These are phyloP conservation scores for Drosophila azteca DNA, from an alignment of 1,140 invertebrate genomes.

Conservation along the genomic window DNA sequence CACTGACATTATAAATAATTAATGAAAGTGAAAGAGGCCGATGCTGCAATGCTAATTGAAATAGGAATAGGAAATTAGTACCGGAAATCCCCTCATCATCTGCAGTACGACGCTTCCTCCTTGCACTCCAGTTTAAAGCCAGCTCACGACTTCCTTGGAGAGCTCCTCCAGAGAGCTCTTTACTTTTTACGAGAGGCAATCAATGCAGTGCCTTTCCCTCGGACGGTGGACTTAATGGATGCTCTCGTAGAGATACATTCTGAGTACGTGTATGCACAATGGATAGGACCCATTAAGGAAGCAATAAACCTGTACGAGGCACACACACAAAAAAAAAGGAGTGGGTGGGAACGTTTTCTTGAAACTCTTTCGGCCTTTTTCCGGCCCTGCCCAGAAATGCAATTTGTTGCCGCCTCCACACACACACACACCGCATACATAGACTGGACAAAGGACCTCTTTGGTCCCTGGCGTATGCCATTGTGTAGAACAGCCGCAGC, in stretches of 20 bases:
- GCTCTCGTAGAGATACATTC: conserved; percentile 4
- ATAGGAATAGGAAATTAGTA: conserved; percentile 9
- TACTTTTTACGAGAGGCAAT: conserved; percentile 61
- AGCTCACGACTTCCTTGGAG: not conserved
- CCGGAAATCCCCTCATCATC: conserved; percentile 16
- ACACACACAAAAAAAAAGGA: not conserved
- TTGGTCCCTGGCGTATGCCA: conserved; percentile 29
- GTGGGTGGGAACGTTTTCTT: no score
- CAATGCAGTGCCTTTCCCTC: conserved; percentile 51
- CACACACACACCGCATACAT: no score
- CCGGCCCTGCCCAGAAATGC: conserved; percentile 13
- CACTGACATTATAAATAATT: not conserved
- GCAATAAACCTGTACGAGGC: conserved; percentile 38
- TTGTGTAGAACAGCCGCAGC: conserved; percentile 17
- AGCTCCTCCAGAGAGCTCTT: conserved; percentile 40
- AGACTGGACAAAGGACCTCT: conserved; percentile 16
- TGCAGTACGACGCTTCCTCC: not conserved
- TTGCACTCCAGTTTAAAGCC: not conserved
- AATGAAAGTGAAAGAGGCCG: not conserved
- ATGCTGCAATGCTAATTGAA: not conserved
- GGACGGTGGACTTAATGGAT: conserved; percentile 22
- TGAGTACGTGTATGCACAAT: not conserved
- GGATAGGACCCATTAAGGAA: conserved; percentile 23
- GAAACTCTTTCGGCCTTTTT: not conserved
- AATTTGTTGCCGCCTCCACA: conserved; percentile 38